Conservation (phyloP, 2,113 vertebrate species). For the Cranoglanis bouderius region DNA sequence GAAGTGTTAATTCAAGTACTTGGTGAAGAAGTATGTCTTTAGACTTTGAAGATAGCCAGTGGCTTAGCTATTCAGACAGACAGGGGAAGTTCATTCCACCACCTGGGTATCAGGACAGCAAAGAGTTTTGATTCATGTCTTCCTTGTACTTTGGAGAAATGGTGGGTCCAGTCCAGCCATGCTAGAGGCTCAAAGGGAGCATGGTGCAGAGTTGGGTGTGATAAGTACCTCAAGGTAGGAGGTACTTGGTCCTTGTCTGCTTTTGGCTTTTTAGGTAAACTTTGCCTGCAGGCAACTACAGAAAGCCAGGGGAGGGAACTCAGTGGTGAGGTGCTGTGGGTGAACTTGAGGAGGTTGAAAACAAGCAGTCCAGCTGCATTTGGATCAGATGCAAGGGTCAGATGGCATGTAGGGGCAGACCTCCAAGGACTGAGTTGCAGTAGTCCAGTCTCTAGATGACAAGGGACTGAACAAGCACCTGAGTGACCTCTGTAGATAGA, state of each 20-base stretch:
- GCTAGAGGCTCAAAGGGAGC: not conserved
- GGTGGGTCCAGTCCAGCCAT: not conserved
- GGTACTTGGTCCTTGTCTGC: not conserved
- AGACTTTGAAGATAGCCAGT: not conserved
- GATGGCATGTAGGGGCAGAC: not conserved
- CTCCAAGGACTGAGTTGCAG: not conserved
- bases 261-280: not conserved
- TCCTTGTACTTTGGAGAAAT: not conserved
- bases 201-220: not conserved
- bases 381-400: not conserved
- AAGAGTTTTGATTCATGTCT: not conserved
- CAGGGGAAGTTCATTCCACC: not conserved
- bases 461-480: constrained; percentile 8
- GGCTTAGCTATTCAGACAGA: not conserved
- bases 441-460: constrained; percentile 12
- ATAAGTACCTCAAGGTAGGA: not conserved
- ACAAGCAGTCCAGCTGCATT: not conserved
- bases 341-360: not conserved
- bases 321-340: not conserved
- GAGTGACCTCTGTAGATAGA: constrained; percentile 4
- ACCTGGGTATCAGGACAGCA: not conserved
- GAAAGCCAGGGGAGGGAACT: no score
- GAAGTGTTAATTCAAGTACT: not conserved
- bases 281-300: not conserved
- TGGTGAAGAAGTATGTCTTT: not conserved